Conservation (phyloP, 2,888 invertebrate genomes). For the Agrotis puta region DNA sequence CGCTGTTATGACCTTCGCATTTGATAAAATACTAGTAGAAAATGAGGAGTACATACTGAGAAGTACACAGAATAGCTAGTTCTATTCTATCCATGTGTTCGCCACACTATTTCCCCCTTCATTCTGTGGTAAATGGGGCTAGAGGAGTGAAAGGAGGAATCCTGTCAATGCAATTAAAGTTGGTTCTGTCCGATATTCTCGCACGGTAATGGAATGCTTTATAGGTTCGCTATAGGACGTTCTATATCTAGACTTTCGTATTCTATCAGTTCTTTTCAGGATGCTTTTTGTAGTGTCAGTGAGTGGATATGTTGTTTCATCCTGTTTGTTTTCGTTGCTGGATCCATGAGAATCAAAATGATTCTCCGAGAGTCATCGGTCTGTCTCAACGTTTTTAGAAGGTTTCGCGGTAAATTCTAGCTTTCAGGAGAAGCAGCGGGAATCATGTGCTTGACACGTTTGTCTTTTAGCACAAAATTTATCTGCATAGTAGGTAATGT, state of each 20-base stretch:
- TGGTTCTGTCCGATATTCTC: constrained; percentile 35
- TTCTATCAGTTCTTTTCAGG: background rate
- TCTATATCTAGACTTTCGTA: constrained; percentile 23
- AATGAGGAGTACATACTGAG: constrained; percentile 9
- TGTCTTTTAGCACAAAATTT: background rate
- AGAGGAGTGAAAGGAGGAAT: constrained; percentile 43
- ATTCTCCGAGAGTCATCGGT: no score
- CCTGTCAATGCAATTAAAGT: constrained; percentile 56
- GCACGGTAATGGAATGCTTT: constrained; percentile 50
- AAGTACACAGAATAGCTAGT: background rate
- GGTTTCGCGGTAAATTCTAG: no score
- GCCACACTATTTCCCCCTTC: constrained; percentile 2
- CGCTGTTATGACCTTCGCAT: constrained; percentile 30
- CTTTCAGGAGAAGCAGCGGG: no score
- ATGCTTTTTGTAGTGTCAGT: background rate
- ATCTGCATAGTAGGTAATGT: constrained; percentile 19
- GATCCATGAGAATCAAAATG: no score
- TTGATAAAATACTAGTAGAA: constrained; percentile 26
- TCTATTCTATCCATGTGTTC: background rate
- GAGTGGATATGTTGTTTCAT: no score
- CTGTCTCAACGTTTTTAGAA: no score
- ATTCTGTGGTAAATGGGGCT: constrained; percentile 29
- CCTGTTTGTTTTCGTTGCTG: no score
- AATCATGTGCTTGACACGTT: background rate
- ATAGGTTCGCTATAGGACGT: constrained; percentile 13